Evolutionary conservation across 2,113 vertebrate species (phyloP), one percentile per base, ranked within the genome.

Genomic region (Pogona vitticeps): DNA sequence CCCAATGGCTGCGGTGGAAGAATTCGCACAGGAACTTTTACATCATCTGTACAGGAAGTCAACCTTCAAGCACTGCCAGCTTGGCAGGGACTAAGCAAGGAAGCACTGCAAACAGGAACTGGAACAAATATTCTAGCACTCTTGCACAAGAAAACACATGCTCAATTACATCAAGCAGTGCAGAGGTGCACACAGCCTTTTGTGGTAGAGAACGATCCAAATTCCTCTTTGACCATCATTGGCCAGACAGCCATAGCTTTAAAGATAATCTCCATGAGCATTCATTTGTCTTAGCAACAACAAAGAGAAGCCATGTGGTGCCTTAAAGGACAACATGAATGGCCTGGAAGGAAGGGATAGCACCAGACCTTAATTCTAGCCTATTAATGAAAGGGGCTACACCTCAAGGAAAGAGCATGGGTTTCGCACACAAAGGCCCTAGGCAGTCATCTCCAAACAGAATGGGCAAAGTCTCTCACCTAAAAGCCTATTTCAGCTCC

Each of bases 1-100:
- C 96, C 96, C 93, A 56, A 91, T 94, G 96, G 96, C 96, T 95
- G 93, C 94, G 93, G 92, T 94, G 95, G 91, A 96, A 93, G 94
- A 95, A 93, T 93, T 33, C 76, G 88, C 91, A 95, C 94, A 96
- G 94, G 92, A 67, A n/a, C 93, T 96, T 94, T 93, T 91, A 86
- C 93, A 94, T 96, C 91, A 91, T 94, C 94, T 88, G 93, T 56
- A 90, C 40, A 88, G 95, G 95, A 96, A 94, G 95, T 94, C 81
- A 88, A 90, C 92, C 96, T 94, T 92, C 28, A 12, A 1, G 38
- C 8, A 31, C 93, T 94, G 95, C 96, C 94, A 96, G 95, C 90
- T 94, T 95, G 96, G 95, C 96, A 90, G 90, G 85, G 90, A 91
- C 91, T 38, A 87, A 91, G 91, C 89, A 86, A 10, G 0, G 92